Evolutionary conservation across 2,797 vertebrate species (phyloP).

Genomic region (Psittacula derbiana): DNA sequence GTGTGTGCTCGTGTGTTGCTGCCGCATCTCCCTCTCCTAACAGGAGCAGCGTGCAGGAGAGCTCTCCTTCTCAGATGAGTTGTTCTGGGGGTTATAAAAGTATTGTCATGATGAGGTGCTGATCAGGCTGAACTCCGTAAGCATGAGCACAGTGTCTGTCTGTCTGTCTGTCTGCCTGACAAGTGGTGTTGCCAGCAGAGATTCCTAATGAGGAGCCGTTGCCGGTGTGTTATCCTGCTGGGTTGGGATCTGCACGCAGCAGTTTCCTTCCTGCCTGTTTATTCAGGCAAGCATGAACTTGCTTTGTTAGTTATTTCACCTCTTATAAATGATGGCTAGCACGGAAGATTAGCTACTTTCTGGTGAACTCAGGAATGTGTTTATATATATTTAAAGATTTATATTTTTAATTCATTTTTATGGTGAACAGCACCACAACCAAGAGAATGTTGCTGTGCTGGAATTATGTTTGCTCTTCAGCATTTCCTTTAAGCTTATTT

Average conservation of each 20-base stretch:
- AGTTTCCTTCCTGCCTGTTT: constrained; percentile 18
- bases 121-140: not conserved
- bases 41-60: not conserved
- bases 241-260: not conserved
- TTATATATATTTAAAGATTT: not conserved
- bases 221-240: rapidly evolving
- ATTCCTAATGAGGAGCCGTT: not conserved
- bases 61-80: rapidly evolving
- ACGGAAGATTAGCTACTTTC: not conserved
- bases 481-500: not conserved
- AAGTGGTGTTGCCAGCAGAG: rapidly evolving
- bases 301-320: not conserved
- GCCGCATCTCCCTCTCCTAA: not conserved
- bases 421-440: not conserved
- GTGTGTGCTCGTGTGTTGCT: rapidly evolving
- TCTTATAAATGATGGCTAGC: not conserved
- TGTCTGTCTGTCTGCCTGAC: not conserved
- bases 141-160: not conserved
- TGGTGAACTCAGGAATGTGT: not conserved
- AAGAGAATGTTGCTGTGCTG: not conserved
- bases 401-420: not conserved
- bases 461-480: not conserved
- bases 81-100: not conserved
- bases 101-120: not conserved
- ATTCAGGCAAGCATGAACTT: not conserved